Evolutionary conservation across 2,888 invertebrate genomes (phyloP).

Genomic region (Ramazzottius varieornatus): DNA sequence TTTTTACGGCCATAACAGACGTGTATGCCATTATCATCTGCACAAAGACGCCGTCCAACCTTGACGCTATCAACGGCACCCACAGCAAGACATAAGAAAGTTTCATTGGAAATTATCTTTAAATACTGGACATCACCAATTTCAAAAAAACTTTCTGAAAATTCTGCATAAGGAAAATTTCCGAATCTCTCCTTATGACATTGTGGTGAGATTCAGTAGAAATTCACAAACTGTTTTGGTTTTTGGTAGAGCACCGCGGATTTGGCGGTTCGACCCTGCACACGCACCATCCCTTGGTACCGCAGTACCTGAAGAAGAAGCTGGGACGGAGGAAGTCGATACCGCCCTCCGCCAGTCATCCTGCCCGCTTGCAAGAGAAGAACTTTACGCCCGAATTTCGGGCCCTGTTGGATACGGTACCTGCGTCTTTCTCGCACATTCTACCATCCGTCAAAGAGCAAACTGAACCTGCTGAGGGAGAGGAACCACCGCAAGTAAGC

Average conservation of each 20-base stretch:
- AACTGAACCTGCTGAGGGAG: background rate
- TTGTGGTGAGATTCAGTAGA: too few relatives aligned
- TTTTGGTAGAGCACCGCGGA: background rate
- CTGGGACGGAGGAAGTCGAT: background rate
- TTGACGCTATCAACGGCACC: too few relatives aligned
- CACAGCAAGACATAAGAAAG: too few relatives aligned
- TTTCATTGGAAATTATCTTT: too few relatives aligned
- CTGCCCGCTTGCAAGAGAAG: background rate
- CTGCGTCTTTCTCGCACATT: slow-evolving; percentile 1
- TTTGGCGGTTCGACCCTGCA: background rate
- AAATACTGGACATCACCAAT: too few relatives aligned
- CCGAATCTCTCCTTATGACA: too few relatives aligned
- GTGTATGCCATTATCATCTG: too few relatives aligned
- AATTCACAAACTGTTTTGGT: too few relatives aligned
- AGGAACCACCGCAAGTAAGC: background rate
- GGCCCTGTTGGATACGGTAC: background rate
- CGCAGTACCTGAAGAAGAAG: background rate
- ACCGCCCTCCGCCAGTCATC: slow-evolving; percentile 1
- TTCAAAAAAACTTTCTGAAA: too few relatives aligned
- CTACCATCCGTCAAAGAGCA: background rate
- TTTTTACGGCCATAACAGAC: too few relatives aligned
- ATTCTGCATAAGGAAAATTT: too few relatives aligned
- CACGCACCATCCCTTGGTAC: background rate
- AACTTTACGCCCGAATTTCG: background rate
- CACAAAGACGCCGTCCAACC: too few relatives aligned